Conservation (phyloP, 2,797 vertebrate species). For the Acrocephalus scirpaceus region DNA sequence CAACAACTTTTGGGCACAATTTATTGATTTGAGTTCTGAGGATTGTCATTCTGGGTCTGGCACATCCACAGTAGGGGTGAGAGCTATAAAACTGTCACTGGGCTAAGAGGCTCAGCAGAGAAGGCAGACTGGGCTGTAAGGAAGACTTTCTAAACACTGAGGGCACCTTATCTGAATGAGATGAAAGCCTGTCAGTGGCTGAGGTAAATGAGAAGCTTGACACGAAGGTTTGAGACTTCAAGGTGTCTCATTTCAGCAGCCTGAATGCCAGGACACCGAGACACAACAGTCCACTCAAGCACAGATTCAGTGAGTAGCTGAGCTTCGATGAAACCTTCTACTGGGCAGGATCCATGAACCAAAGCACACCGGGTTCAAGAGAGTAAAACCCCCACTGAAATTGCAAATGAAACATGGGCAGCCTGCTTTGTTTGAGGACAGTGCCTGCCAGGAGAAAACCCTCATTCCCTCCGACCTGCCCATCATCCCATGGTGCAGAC, state of each 20-base stretch:
- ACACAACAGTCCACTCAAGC: neutral
- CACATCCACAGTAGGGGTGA: neutral
- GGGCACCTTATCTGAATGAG: neutral
- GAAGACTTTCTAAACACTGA: neutral
- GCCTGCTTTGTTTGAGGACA: neutral
- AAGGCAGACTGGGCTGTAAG: neutral
- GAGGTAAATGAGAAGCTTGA: neutral
- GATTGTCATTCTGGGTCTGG: neutral
- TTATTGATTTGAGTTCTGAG: neutral
- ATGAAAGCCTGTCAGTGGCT: neutral
- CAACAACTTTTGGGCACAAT: neutral
- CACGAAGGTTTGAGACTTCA: neutral
- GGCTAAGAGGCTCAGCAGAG: neutral
- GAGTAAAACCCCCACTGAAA: neutral
- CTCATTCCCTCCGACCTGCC: neutral
- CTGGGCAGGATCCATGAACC: neutral
- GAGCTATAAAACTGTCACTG: neutral
- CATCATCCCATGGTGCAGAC: neutral
- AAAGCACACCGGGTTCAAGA: neutral
- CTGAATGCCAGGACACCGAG: fast-evolving
- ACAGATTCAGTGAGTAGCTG: neutral
- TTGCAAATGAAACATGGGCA: neutral
- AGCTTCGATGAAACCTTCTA: neutral
- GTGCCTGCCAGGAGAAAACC: neutral
- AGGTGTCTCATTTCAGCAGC: neutral